These are phyloP conservation scores for Lacerta bilineata DNA, from an alignment of 2,797 vertebrate genomes.

Conservation along the genomic window DNA sequence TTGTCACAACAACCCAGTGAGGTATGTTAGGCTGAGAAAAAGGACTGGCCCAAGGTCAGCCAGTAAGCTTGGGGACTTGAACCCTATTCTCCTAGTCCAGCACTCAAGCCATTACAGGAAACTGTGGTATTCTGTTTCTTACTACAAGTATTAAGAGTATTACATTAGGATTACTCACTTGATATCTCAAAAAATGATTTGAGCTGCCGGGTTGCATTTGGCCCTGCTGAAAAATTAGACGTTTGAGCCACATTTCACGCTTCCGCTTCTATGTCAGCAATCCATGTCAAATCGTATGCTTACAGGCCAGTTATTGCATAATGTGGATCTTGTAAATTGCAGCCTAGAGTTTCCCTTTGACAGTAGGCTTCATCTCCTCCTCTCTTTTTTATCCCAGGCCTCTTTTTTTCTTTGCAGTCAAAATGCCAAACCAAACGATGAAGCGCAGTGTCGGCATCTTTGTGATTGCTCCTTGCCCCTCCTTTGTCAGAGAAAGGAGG, in stretches of 20 bases:
- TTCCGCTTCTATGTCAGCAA: neutral
- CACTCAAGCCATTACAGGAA: too few relatives aligned
- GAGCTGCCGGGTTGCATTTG: neutral
- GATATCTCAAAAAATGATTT: neutral
- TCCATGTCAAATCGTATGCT: too few relatives aligned
- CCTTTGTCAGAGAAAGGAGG: neutral
- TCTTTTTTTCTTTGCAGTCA: neutral
- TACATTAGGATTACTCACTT: neutral
- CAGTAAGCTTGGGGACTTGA: too few relatives aligned
- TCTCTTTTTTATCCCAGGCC: neutral
- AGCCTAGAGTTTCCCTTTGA: neutral
- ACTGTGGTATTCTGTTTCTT: neutral
- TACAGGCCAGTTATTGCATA: neutral
- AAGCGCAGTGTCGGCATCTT: neutral
- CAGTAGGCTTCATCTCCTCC: neutral
- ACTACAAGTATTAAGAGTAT: neutral
- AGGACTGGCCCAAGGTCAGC: too few relatives aligned
- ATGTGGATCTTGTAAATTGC: neutral
- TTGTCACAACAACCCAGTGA: too few relatives aligned
- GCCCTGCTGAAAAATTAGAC: neutral
- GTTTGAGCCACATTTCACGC: neutral
- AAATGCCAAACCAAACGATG: neutral
- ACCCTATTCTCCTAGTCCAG: too few relatives aligned
- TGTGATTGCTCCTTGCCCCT: neutral
- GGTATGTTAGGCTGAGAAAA: too few relatives aligned